Conservation (phyloP, 2,113 vertebrate genomes). For the Dromiciops gliroides region DNA sequence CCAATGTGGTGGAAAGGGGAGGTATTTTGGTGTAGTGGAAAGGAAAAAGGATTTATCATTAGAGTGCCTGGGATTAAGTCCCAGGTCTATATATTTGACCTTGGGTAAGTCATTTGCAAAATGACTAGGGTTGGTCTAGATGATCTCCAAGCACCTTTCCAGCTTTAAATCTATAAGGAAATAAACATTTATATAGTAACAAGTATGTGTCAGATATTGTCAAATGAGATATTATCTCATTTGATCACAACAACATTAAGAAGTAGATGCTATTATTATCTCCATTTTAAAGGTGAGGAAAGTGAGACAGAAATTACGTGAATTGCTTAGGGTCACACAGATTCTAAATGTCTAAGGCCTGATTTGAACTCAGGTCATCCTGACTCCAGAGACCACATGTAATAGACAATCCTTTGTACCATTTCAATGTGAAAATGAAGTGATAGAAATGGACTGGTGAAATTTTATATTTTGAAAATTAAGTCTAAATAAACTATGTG, state of each 20-base stretch:
- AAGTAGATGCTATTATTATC: too few species aligned
- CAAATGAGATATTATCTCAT: too few species aligned
- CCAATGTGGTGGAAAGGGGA: too few species aligned
- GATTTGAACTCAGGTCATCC: not conserved
- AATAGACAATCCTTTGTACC: not conserved
- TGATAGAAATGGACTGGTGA: constrained; percentile 35
- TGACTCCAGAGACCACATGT: not conserved
- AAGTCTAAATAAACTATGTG: not conserved
- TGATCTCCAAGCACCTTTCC: not conserved
- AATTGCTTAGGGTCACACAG: not conserved
- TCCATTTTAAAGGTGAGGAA: too few species aligned
- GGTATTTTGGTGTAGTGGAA: too few species aligned
- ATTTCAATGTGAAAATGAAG: not conserved
- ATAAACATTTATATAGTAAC: too few species aligned
- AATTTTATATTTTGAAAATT: not conserved
- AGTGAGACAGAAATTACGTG: too few species aligned
- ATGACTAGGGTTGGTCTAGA: not conserved
- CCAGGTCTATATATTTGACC: not conserved
- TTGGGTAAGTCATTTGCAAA: not conserved
- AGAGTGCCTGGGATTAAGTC: not conserved
- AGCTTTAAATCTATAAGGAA: too few species aligned
- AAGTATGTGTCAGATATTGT: too few species aligned
- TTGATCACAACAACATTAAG: too few species aligned
- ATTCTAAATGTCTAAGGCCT: not conserved
- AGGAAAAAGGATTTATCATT: not conserved